Base-by-base conservation (phyloP, 2,888 invertebrate species). In the Oxystoma pomonae region DNA sequence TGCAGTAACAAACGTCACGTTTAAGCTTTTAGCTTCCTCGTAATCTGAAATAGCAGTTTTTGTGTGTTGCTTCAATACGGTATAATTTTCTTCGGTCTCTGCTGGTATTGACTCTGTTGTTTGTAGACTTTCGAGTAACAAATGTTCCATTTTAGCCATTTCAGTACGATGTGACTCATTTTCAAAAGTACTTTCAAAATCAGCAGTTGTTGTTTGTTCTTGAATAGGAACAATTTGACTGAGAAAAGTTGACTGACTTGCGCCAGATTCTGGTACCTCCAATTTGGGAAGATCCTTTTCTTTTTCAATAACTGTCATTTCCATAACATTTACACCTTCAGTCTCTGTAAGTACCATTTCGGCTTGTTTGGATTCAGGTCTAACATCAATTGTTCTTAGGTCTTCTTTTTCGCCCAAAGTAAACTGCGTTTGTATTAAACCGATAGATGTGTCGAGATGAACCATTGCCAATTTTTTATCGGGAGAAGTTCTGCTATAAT, bases 261-360 rank as follows among this genome's bases (percentile, higher is more conserved):
- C 83, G 35, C 77, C 80, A 62, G 77, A 73, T 65, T 80, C 75
- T n/a, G 82, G 81, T 61, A 72, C 70, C 70, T 79, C 74, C 53
- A 76, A 72, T 67, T 77, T 72, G 21, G 74, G 78, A 20, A 85
- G 78, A 62, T 73, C 79, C 77, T 79, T 77, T 82, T 86, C 86
- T 74, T 78, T 82, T 58, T 85, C 80, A 61, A 79, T 78, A 1
- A 81, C 72, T 60, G 83, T 72, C 0, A 85, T 74, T 78, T 87
- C 85, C 3, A 83, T 86, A 16, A 90, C 80, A 72, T 83, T 84
- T 56, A 91, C 68, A 68, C 87, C 76, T 80, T 87, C 83, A 72
- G 79, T 84, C 82, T 81, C 84, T 74, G 80, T 83, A 76, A 83
- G 85, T 22, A 72, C 81, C 22, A 84, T 72, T 60, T 82, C 78